Evolutionary conservation across 2,888 invertebrate species (phyloP).

Genomic region (Pomacea canaliculata): DNA sequence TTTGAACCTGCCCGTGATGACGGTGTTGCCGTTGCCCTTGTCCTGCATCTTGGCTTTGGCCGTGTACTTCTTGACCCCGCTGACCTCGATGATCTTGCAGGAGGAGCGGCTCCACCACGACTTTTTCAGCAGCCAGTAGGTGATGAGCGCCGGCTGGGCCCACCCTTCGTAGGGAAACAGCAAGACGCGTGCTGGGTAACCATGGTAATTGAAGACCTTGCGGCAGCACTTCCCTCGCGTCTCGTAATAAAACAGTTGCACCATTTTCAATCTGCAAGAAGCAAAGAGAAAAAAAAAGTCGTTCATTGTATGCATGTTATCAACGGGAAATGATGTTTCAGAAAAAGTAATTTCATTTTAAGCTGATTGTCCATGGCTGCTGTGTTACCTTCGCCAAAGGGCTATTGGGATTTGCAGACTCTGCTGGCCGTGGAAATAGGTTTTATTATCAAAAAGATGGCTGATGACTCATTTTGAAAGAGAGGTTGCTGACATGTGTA

Average conservation of each 20-base stretch:
- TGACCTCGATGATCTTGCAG: conserved; percentile 87
- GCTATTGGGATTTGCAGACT: too few species aligned
- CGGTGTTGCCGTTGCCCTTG: conserved; percentile 82
- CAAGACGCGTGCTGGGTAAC: conserved; percentile 85
- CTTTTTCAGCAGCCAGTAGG: conserved; percentile 88
- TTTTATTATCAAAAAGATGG: too few species aligned
- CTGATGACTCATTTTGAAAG: too few species aligned
- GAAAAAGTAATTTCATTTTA: too few species aligned
- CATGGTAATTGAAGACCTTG: conserved; percentile 84
- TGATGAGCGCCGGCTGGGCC: conserved; percentile 87
- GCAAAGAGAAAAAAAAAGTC: not conserved
- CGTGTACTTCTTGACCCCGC: conserved; percentile 81
- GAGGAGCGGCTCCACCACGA: conserved; percentile 88
- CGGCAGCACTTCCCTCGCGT: conserved; percentile 86
- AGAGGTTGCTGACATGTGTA: too few species aligned
- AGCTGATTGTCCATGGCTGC: too few species aligned
- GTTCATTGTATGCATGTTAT: too few species aligned
- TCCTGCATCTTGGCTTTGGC: conserved; percentile 86
- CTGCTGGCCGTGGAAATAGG: too few species aligned
- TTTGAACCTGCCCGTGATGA: conserved; percentile 85
- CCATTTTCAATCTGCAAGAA: conserved; percentile 67
- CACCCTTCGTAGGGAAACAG: conserved; percentile 90
- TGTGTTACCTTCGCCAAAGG: too few species aligned
- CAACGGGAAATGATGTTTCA: too few species aligned
- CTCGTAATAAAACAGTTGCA: conserved; percentile 81